Base-by-base conservation (phyloP, 2,797 vertebrate genomes). In the Percopsis omiscomaycus region DNA sequence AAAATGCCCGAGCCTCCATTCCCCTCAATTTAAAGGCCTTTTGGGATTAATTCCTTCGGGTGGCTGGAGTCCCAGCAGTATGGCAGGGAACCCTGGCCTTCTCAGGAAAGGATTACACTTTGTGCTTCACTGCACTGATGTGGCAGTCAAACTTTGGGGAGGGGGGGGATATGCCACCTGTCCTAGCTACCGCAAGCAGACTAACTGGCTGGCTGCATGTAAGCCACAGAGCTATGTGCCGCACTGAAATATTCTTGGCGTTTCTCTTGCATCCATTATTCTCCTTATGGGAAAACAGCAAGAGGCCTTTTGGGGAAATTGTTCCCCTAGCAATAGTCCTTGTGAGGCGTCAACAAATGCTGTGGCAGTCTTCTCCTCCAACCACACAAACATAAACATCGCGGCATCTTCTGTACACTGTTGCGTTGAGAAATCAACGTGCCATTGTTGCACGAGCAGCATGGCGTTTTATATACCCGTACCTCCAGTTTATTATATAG, bases 261-360 rank as follows among this genome's bases (percentile, higher is more conserved):
- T 70, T 88, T 81, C 80, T 74, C 82, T 77, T 84, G 78, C 81
- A 86, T 89, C 84, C 73, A 86, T 91, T 90, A 90, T 84, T 71
- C 78, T 80, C 73, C 78, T 87, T 82, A 76, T 83, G 78, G 83
- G 77, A 84, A 81, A 83, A 77, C 85, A 81, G 78, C 82, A 51
- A 16, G 77, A 73, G 76, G 76, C 77, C 78, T 80, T 75, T 77
- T 71, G 73, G 84, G 68, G 80, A 86, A 85, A 83, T 80, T 73
- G 84, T 79, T 77, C 72, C 74, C 71, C 83, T 73, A 79, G 78
- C 83, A 87, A 64, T 85, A 79, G 77, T 88, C 81, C 78, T 81
- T 32, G 66, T 57, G 32, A 75, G 64, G 66, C 76, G 77, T 73
- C 77, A 75, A 51, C 79, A 53, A 65, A 68, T 76, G 80, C 79